Base-by-base conservation (phyloP, 2,797 vertebrate species). In the Cheirogaleus major region DNA sequence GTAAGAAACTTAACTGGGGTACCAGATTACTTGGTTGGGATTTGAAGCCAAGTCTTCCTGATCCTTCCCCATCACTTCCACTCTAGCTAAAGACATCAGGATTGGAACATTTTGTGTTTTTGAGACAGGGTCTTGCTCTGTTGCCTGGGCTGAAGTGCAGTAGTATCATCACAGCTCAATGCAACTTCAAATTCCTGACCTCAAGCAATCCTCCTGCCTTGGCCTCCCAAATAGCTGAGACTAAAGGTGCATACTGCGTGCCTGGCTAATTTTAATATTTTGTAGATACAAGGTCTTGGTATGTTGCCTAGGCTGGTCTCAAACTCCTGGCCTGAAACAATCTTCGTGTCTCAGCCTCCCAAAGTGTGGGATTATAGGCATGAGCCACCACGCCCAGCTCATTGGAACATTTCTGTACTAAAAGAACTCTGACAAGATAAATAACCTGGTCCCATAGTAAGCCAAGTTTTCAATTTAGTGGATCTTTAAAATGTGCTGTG, bases 401-500 rank as follows among this genome's bases (percentile, higher is more conserved):
- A 72, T 70, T 55, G 38, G 48, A 79, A 87, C 30, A 48, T 59
- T 90, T 73, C 20, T 91, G 15, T 94, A 89, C 50, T 78, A 81
- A 75, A 97, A 88, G 65, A 90, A 90, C 32, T 78, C 5, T 55
- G 32, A 73, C 5, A 73, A 78, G 48, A 94, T 72, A 86, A 94
- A 55, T 69, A 93, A 93, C n/a, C 30, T 83, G 63, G 48, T 23
- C 5, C 12, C 38, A 72, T 48, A 63, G 23, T 78, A 81, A 72
- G 38, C 30, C 78, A 91, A 67, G 41, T 73, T 86, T 95, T 91
- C 65, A 83, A 75, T 85, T 73, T 52, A 67, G 69, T 61, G 35
- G 73, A 41, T 88, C 81, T 92, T 97, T 76, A 92, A 95, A 80
- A n/a, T n/a, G 20, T 43, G 78, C 84, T 69, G 1, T 69, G 78